Evolutionary conservation across 2,113 vertebrate genomes (phyloP).

Genomic region (Mobula hypostoma): DNA sequence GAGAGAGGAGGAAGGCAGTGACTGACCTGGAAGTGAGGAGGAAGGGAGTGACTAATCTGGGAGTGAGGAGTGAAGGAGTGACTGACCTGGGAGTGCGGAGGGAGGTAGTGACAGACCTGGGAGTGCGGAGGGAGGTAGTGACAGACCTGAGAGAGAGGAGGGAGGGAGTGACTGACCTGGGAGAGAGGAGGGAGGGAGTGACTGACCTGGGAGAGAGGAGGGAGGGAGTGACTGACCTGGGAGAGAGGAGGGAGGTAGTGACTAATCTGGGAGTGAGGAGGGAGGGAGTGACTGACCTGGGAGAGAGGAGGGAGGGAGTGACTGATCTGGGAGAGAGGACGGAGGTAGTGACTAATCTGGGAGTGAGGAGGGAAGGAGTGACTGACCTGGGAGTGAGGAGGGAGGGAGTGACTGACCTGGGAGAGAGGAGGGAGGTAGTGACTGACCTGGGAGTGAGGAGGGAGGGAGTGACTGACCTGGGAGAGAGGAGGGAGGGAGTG

Average conservation of each 20-base stretch:
- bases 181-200: neutral
- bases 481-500: no score
- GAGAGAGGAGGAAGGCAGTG: constrained; percentile 14
- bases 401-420: neutral
- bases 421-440: neutral
- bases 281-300: neutral
- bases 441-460: neutral
- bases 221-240: neutral
- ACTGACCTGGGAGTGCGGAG: neutral
- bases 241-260: neutral
- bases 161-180: neutral
- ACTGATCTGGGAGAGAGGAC: neutral
- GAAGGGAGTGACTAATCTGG: neutral
- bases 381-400: no score
- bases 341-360: no score
- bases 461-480: constrained; percentile 30
- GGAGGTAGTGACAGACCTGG: neutral
- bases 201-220: no score
- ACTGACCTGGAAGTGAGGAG: neutral
- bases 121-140: neutral
- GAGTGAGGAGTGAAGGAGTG: neutral
- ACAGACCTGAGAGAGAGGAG: neutral
- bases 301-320: neutral
- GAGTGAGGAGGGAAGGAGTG: constrained; percentile 33
- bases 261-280: neutral